These are phyloP conservation scores for Psilanteris sp. DNA, from an alignment of 1,140 invertebrate species.

Conservation along the genomic window DNA sequence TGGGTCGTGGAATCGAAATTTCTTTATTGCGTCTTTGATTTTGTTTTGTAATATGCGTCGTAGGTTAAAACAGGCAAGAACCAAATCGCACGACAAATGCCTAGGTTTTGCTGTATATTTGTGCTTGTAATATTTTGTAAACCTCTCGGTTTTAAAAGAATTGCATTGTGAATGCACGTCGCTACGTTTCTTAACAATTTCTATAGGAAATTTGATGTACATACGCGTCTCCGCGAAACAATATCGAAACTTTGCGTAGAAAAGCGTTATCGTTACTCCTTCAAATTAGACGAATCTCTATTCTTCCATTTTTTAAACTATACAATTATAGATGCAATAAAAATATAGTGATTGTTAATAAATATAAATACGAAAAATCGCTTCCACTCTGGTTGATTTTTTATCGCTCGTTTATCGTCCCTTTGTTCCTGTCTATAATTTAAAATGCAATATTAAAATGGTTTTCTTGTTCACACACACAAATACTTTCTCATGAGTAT, in stretches of 20 bases:
- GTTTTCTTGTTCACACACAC: background rate
- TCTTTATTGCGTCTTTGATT: no score
- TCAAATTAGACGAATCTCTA: constrained; percentile 27
- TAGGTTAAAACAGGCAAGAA: constrained; percentile 6
- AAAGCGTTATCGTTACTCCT: constrained; percentile 8
- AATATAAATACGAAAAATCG: constrained; percentile 21
- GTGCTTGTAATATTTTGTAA: no score
- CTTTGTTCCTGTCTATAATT: background rate
- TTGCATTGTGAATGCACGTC: no score
- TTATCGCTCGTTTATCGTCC: no score
- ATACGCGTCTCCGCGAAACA: constrained; percentile 16
- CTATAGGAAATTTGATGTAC: constrained; percentile 40
- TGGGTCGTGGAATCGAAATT: background rate
- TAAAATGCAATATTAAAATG: background rate
- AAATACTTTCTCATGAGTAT: constrained; percentile 7
- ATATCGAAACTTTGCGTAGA: constrained; percentile 9
- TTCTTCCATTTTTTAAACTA: constrained; percentile 49
- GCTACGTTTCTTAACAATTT: constrained; percentile 37
- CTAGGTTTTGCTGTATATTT: constrained; percentile 22
- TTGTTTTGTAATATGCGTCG: constrained; percentile 3
- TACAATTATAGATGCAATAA: constrained; percentile 47
- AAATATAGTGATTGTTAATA: constrained; percentile 35
- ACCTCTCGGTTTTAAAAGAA: no score
- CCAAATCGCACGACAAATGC: constrained; percentile 13
- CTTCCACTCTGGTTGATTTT: constrained; percentile 9